Conservation (phyloP, 1,140 invertebrate species). For the Euura lappo region DNA sequence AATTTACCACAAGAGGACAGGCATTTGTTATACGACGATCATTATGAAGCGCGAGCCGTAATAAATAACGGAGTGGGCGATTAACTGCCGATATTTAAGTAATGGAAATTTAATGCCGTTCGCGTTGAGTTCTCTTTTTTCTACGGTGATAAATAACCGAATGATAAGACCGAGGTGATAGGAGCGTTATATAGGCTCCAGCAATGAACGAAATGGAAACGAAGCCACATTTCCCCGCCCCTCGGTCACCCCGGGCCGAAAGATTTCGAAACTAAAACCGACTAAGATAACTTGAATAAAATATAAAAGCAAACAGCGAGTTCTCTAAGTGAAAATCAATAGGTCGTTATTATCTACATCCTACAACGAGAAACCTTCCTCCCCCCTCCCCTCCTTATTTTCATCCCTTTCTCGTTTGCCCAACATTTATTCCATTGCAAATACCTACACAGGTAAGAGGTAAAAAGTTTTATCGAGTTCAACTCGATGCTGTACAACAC, state of each 20-base stretch:
- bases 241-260: no score
- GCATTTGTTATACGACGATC: no score
- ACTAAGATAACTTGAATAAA: constrained; percentile 7
- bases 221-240: background rate
- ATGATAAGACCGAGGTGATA: constrained; percentile 5
- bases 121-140: background rate
- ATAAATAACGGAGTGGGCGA: background rate
- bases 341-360: constrained; percentile 7
- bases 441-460: no score
- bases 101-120: constrained; percentile 7
- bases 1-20: no score
- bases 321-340: constrained; percentile 7
- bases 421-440: no score
- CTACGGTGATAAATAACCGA: background rate
- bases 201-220: background rate
- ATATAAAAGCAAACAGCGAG: constrained; percentile 5
- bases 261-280: background rate
- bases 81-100: constrained; percentile 5
- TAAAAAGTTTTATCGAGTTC: no score
- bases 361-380: background rate
- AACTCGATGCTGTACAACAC: no score
- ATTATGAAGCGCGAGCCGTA: background rate
- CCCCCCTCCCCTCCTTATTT: background rate
- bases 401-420: background rate
- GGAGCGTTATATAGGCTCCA: background rate